These are phyloP conservation scores for Ferdinandea cuprea DNA, from an alignment of 2,888 invertebrate species.

Conservation along the genomic window DNA sequence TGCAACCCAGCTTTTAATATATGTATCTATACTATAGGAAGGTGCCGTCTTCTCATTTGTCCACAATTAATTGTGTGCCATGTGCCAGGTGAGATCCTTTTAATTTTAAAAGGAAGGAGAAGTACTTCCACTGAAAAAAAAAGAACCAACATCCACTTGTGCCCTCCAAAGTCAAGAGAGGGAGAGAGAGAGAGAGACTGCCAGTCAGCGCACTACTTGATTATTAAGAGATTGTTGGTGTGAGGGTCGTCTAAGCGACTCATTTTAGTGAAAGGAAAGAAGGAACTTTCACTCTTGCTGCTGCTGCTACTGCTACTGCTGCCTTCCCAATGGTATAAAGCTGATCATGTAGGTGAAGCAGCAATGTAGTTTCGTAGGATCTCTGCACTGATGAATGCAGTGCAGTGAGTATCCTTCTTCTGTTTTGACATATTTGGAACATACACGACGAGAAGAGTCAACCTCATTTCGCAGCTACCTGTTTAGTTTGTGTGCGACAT, in stretches of 20 bases:
- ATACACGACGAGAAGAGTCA: slow-evolving; percentile 38
- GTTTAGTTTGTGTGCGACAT: slow-evolving; percentile 53
- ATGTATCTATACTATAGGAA: slow-evolving; percentile 9
- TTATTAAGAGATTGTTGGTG: slow-evolving; percentile 45
- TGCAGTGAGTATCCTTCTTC: slow-evolving; percentile 31
- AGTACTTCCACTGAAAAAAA: slow-evolving; percentile 7
- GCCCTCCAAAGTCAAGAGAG: background rate
- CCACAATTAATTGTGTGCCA: slow-evolving; percentile 72
- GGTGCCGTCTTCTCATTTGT: slow-evolving; percentile 63
- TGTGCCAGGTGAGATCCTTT: slow-evolving; percentile 72
- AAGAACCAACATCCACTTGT: background rate
- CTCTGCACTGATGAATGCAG: slow-evolving; percentile 36
- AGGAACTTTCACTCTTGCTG: too few species aligned
- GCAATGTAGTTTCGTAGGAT: slow-evolving; percentile 6
- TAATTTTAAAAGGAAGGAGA: slow-evolving; percentile 59
- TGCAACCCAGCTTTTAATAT: slow-evolving; percentile 16
- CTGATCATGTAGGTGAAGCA: slow-evolving; percentile 47
- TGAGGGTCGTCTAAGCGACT: slow-evolving; percentile 6
- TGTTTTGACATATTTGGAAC: slow-evolving; percentile 63
- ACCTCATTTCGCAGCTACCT: slow-evolving; percentile 39
- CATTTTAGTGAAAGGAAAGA: slow-evolving; percentile 34
- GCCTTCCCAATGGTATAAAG: slow-evolving; percentile 9
- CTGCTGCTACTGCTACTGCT: background rate
- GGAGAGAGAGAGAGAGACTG: slow-evolving; percentile 11
- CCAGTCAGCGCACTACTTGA: background rate